Percentiles rank a stretch among this genome's conserved stretches.
Conservation (phyloP, 2,797 vertebrate genomes). For the Cuculus canorus region DNA sequence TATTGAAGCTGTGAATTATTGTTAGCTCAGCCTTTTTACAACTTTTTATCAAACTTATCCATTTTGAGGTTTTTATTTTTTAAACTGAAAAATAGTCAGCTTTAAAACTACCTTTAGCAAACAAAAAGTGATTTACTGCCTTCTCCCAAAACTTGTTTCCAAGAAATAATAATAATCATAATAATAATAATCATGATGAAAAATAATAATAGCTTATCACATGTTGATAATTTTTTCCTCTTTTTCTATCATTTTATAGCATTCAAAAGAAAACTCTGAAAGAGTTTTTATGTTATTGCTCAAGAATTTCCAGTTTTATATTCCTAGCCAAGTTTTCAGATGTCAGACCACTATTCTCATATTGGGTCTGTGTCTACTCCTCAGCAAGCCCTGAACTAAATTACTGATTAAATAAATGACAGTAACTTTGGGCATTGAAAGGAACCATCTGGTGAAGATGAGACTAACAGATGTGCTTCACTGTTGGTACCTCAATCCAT, state of each 20-base stretch:
- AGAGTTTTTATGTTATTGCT: not conserved
- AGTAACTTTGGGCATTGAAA: not conserved
- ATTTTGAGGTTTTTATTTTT: not conserved
- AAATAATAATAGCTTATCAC: not conserved
- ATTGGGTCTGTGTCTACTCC: not conserved
- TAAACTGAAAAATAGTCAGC: not conserved
- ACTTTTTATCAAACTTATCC: not conserved
- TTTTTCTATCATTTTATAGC: not conserved
- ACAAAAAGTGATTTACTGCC: not conserved
- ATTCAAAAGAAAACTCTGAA: not conserved
- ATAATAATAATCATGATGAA: too few species aligned
- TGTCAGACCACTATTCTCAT: not conserved
- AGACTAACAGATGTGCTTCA: constrained; percentile 22
- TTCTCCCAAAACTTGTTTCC: not conserved
- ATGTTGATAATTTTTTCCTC: not conserved
- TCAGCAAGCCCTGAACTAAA: not conserved
- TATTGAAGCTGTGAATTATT: not conserved
- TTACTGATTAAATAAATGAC: constrained; percentile 9
- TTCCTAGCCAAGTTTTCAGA: not conserved
- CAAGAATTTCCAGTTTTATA: not conserved
- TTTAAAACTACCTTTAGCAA: not conserved
- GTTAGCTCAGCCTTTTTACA: not conserved
- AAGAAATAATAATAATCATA: not conserved
- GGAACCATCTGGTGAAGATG: constrained; percentile 56
- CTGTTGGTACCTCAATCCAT: not conserved